A percentile compares a stretch with the other conserved stretches of the same genome.
Evolutionary conservation across 2,888 invertebrate genomes (phyloP).

Genomic region (Linnaemya tessellans): DNA sequence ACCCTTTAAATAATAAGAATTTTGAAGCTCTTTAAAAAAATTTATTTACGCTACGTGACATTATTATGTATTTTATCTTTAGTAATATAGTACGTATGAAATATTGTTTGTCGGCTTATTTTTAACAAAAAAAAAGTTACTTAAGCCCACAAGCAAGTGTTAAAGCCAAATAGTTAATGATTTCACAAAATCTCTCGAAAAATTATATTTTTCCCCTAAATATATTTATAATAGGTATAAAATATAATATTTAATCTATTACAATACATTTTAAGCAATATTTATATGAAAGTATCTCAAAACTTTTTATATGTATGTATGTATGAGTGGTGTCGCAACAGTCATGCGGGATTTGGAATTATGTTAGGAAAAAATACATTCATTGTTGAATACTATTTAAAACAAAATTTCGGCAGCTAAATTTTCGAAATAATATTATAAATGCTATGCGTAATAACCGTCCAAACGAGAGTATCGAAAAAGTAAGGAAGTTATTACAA

Average conservation of each 20-base stretch:
- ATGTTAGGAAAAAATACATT: too few relatives aligned
- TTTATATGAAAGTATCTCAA: constrained; percentile 35
- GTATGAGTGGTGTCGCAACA: too few relatives aligned
- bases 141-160: constrained; percentile 43
- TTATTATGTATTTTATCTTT: not conserved
- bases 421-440: too few relatives aligned
- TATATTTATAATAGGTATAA: constrained; percentile 10
- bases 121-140: constrained; percentile 29
- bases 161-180: constrained; percentile 65
- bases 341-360: too few relatives aligned
- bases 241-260: constrained; percentile 11
- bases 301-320: too few relatives aligned
- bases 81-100: constrained; percentile 35
- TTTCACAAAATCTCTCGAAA: constrained; percentile 38
- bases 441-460: too few relatives aligned
- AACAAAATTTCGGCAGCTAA: too few relatives aligned
- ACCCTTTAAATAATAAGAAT: not conserved
- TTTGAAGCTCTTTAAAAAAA: not conserved
- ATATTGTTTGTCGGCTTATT: constrained; percentile 34
- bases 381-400: too few relatives aligned
- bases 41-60: constrained; percentile 9
- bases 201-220: constrained; percentile 39
- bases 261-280: constrained; percentile 57
- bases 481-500: too few relatives aligned
- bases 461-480: too few relatives aligned